Evolutionary conservation across 2,888 invertebrate species (phyloP).

Genomic region (Pheosia tremula): DNA sequence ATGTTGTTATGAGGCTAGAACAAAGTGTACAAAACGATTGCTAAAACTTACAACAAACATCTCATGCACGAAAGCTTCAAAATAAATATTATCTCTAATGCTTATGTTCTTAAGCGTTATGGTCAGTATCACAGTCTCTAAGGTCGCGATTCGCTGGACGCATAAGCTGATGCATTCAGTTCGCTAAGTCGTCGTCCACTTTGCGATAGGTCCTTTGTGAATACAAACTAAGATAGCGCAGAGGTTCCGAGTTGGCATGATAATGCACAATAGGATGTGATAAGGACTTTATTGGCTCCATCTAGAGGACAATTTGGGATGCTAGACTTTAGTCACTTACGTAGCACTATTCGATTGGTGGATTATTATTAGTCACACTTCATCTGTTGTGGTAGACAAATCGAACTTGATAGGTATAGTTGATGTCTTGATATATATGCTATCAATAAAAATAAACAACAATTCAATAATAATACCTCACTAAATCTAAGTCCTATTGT

Average conservation of each 20-base stretch:
- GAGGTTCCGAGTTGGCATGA: background rate
- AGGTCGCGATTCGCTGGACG: background rate
- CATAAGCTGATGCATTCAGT: conserved; percentile 2
- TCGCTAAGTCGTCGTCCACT: background rate
- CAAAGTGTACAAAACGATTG: too few species aligned
- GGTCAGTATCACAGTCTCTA: background rate
- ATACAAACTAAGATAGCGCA: conserved; percentile 8
- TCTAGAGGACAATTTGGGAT: background rate
- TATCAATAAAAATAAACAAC: too few species aligned
- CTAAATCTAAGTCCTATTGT: background rate
- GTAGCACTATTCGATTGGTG: too few species aligned
- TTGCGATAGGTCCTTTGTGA: conserved; percentile 14
- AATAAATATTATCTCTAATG: background rate
- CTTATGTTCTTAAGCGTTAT: background rate
- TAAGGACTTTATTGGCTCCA: background rate
- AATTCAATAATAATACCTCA: background rate
- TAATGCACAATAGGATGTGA: background rate
- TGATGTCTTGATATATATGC: too few species aligned
- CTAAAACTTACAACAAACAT: background rate
- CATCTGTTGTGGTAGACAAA: too few species aligned
- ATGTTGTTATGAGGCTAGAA: too few species aligned
- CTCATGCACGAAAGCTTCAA: background rate
- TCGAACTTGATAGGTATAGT: too few species aligned
- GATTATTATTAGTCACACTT: too few species aligned
- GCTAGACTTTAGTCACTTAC: background rate